Evolutionary conservation across 2,113 vertebrate species (phyloP).

Genomic region (Corythornis cristatus): DNA sequence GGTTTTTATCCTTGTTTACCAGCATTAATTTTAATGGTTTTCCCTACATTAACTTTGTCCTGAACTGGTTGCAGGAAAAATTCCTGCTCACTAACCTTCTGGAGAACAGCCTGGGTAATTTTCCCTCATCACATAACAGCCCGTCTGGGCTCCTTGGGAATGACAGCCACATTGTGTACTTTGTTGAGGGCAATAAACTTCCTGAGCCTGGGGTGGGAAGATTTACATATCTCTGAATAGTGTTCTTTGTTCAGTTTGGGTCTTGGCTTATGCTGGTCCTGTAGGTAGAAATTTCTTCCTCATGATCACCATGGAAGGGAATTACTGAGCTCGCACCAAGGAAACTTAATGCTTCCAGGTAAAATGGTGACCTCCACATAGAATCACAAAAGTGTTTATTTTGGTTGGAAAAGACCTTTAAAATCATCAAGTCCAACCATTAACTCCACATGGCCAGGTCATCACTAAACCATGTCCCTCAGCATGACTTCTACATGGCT

Average conservation of each 20-base stretch:
- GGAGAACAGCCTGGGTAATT: conserved; percentile 56
- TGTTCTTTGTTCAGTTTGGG: neutral
- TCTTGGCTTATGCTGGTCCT: neutral
- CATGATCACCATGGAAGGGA: neutral
- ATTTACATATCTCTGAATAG: neutral
- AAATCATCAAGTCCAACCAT: neutral
- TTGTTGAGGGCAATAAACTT: conserved; percentile 19
- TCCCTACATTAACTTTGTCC: conserved; percentile 48
- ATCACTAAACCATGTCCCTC: neutral
- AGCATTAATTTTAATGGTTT: conserved; percentile 68
- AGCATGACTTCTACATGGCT: neutral
- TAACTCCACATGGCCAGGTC: neutral
- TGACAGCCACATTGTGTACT: neutral
- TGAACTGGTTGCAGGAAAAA: conserved; percentile 39
- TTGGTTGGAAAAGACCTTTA: neutral
- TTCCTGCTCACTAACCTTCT: conserved; percentile 54
- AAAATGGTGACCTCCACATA: neutral
- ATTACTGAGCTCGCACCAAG: neutral
- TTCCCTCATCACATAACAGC: conserved; percentile 12
- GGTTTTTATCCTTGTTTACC: conserved; percentile 65
- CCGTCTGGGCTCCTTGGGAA: neutral
- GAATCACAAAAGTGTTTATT: neutral
- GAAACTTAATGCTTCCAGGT: neutral
- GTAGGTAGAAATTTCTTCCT: neutral
- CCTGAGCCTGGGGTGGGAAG: neutral